Conservation (phyloP, 2,797 vertebrate species). For the Eutrigla gurnardus region DNA sequence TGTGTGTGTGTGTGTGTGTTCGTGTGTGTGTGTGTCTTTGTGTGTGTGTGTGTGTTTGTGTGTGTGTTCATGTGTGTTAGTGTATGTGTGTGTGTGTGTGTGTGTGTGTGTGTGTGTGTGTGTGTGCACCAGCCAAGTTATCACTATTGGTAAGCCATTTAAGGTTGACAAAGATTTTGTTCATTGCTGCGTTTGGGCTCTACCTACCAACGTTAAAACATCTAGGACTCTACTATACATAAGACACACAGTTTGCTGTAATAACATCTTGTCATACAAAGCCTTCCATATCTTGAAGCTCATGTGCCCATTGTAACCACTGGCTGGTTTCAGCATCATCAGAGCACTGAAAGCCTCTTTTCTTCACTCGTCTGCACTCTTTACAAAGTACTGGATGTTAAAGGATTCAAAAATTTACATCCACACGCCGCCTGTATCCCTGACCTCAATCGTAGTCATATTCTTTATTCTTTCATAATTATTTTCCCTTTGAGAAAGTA, state of each 20-base stretch:
- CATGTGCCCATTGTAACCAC: constrained; percentile 3
- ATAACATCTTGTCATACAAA: constrained; percentile 16
- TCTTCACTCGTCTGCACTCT: constrained; percentile 28
- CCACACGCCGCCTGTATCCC: constrained; percentile 28
- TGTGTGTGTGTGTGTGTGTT: too few relatives aligned
- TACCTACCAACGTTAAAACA: too few relatives aligned
- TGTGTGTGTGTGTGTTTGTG: too few relatives aligned
- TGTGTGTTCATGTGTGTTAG: too few relatives aligned
- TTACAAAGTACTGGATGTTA: constrained; percentile 39
- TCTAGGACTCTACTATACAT: too few relatives aligned
- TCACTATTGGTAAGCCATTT: too few relatives aligned
- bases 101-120: too few relatives aligned
- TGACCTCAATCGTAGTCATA: constrained; percentile 35
- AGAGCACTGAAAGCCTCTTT: constrained; percentile 28
- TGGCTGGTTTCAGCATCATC: constrained; percentile 30
- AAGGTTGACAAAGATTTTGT: too few relatives aligned
- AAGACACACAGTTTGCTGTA: not conserved
- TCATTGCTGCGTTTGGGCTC: too few relatives aligned
- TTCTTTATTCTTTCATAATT: constrained; percentile 20
- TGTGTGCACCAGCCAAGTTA: too few relatives aligned
- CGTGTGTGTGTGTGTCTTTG: too few relatives aligned
- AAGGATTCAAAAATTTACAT: constrained; percentile 58
- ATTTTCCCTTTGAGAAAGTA: constrained; percentile 32
- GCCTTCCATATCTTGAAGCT: constrained; percentile 4
- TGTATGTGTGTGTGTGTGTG: too few relatives aligned